These are phyloP conservation scores for Thermophis baileyi DNA, from an alignment of 2,113 vertebrate species.

Conservation along the genomic window DNA sequence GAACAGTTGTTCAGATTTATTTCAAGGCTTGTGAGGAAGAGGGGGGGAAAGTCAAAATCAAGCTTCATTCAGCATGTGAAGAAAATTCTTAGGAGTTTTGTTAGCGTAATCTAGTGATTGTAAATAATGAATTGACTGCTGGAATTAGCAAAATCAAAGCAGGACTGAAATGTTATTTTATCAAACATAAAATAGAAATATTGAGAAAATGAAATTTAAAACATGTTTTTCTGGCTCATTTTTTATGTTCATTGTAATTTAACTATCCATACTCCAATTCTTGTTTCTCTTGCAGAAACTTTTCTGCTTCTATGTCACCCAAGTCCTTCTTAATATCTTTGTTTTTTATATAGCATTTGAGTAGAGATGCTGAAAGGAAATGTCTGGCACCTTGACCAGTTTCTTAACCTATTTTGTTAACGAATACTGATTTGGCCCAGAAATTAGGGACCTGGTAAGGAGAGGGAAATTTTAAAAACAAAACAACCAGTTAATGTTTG, in stretches of 20 bases:
- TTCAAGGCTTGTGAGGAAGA: background rate
- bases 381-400: background rate
- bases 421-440: background rate
- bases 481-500: background rate
- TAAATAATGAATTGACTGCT: background rate
- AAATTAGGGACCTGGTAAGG: background rate
- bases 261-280: background rate
- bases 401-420: background rate
- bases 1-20: background rate
- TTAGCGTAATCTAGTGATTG: background rate
- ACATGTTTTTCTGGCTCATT: background rate
- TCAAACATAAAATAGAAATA: background rate
- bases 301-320: background rate
- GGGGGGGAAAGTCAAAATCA: background rate
- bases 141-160: background rate
- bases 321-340: background rate
- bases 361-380: background rate
- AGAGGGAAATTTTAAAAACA: background rate
- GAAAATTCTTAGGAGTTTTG: background rate
- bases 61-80: too few species aligned
- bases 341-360: background rate
- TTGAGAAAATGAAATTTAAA: background rate
- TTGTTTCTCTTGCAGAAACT: background rate
- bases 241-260: background rate
- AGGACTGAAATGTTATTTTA: background rate